A percentile compares a stretch with the other conserved stretches of the same genome.
Evolutionary conservation across 2,113 vertebrate species (phyloP).

Genomic region (Hippoglossus stenolepis): DNA sequence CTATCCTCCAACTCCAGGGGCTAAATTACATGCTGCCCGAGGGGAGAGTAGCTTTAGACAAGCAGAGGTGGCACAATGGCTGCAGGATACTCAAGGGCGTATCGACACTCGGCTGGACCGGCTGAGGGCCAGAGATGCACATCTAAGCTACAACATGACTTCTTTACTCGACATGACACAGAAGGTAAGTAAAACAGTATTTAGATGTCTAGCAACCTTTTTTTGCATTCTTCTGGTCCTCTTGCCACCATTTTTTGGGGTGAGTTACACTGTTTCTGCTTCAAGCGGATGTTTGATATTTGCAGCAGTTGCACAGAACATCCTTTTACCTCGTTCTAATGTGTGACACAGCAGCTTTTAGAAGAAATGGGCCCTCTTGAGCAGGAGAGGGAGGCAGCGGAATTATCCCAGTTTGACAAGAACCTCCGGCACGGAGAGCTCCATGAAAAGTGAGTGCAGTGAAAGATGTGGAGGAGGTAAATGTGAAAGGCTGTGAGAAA

Average conservation of each 20-base stretch:
- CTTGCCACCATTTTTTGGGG: neutral
- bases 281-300: neutral
- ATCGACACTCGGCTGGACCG: constrained; percentile 61
- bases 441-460: constrained; percentile 77
- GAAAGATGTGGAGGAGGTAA: neutral
- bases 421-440: constrained; percentile 64
- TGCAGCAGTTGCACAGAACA: neutral
- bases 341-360: constrained; percentile 69
- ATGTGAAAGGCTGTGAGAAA: neutral
- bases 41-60: constrained; percentile 62
- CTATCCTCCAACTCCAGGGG: constrained; percentile 30
- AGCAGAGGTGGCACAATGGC: constrained; percentile 40
- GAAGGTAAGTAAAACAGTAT: constrained; percentile 60
- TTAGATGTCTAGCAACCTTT: too few relatives aligned
- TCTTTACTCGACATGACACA: constrained; percentile 71
- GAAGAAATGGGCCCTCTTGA: constrained; percentile 61
- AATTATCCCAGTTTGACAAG: constrained; percentile 63
- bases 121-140: constrained; percentile 55
- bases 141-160: constrained; percentile 59
- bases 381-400: constrained; percentile 67
- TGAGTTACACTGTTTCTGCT: neutral
- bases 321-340: neutral
- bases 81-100: constrained; percentile 54
- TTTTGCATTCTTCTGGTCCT: too few relatives aligned
- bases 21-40: constrained; percentile 46